Conservation (phyloP, 2,797 vertebrate species). For the Acrossocheilus fasciatus region DNA sequence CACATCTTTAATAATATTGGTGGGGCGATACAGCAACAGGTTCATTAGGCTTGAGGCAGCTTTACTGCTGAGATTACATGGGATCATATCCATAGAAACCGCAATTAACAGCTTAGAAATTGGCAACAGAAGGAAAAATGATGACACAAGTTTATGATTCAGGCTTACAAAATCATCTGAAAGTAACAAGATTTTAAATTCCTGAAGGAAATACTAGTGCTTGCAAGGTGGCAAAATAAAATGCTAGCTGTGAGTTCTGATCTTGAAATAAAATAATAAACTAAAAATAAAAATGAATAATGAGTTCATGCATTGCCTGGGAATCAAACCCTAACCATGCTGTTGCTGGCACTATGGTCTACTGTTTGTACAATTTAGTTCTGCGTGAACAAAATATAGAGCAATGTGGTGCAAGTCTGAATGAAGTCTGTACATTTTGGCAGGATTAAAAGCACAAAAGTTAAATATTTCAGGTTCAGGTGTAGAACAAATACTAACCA, state of each 20-base stretch:
- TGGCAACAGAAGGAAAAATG: conserved; percentile 14
- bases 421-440: background rate
- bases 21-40: conserved; percentile 49
- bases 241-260: background rate
- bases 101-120: conserved; percentile 40
- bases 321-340: background rate
- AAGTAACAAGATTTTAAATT: conserved; percentile 3
- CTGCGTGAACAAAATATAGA: background rate
- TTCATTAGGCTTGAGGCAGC: conserved; percentile 46
- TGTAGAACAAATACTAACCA: background rate
- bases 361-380: background rate
- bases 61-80: conserved; percentile 32
- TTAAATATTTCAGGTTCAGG: background rate
- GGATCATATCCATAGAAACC: conserved; percentile 35
- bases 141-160: conserved; percentile 31
- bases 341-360: background rate
- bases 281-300: background rate
- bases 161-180: conserved; percentile 17
- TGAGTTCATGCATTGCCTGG: background rate
- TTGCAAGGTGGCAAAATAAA: background rate
- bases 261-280: background rate
- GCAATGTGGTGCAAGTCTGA: background rate
- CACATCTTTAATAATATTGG: conserved; percentile 24
- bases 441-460: background rate
- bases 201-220: background rate